Evolutionary conservation across 2,797 vertebrate genomes (phyloP).

Genomic region (Limnodromus scolopaceus): DNA sequence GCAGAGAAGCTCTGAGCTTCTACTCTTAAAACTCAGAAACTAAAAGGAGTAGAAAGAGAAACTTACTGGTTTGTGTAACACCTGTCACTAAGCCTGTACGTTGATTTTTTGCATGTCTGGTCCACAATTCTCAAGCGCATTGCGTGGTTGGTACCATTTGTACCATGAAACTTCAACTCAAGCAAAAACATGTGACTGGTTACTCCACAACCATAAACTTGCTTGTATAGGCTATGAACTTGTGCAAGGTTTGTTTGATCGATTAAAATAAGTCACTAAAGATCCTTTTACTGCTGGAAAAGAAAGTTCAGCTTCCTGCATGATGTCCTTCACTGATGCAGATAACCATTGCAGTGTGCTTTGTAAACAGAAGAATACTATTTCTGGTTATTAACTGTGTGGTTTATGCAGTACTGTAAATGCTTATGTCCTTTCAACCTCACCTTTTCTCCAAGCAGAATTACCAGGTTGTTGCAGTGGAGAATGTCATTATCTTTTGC

Average conservation of each 20-base stretch:
- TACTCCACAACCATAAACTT: not conserved
- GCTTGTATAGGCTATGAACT: accelerated
- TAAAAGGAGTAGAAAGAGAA: not conserved
- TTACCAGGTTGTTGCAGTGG: not conserved
- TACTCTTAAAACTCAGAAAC: not conserved
- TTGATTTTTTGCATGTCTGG: not conserved
- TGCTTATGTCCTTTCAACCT: not conserved
- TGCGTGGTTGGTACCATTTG: accelerated
- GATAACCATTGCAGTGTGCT: not conserved
- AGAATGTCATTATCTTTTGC: not conserved
- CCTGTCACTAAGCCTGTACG: not conserved
- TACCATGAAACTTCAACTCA: not conserved
- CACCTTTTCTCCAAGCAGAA: not conserved
- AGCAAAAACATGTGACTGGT: not conserved
- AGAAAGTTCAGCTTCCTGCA: not conserved
- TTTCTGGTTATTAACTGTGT: not conserved
- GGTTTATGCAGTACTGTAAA: not conserved
- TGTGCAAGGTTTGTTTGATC: not conserved
- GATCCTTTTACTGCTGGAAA: not conserved
- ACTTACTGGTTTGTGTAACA: not conserved
- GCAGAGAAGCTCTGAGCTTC: not conserved
- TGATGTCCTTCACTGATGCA: not conserved
- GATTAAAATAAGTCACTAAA: not conserved
- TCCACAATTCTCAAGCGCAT: not conserved
- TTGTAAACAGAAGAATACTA: not conserved